phyloP scores from a whole-genome alignment of 2,797 vertebrate genomes.

The Oryzias dopingdopingensis region DNA sequence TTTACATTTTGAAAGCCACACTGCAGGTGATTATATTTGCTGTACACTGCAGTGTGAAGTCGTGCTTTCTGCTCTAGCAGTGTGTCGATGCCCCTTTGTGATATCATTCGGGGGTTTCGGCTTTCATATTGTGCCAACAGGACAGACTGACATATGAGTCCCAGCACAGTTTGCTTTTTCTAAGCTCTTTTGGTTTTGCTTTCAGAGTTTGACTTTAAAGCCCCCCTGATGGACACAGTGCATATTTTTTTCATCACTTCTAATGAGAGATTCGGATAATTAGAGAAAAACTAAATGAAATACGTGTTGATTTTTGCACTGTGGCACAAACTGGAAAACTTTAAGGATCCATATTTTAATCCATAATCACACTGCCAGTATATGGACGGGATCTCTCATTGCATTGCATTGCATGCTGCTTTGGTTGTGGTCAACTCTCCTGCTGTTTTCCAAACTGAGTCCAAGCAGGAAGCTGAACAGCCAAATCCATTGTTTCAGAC shows the following conservation, averaged over 20 bases:
- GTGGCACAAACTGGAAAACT: not conserved
- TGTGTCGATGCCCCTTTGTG: slow-evolving; percentile 30
- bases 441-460: slow-evolving; percentile 23
- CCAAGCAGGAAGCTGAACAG: slow-evolving; percentile 36
- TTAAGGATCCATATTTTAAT: slow-evolving; percentile 8
- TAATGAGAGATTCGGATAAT: slow-evolving; percentile 5
- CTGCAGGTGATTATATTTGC: slow-evolving; percentile 20
- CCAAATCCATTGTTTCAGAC: slow-evolving; percentile 52
- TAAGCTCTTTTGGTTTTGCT: slow-evolving; percentile 26
- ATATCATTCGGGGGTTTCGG: slow-evolving; percentile 32
- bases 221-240: slow-evolving; percentile 17
- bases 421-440: slow-evolving; percentile 31
- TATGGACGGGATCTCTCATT: slow-evolving; percentile 31
- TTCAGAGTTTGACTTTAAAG: slow-evolving; percentile 47
- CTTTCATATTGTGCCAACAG: slow-evolving; percentile 33
- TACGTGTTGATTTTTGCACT: slow-evolving; percentile 1
- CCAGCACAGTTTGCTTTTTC: slow-evolving; percentile 26
- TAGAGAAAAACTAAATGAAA: slow-evolving; percentile 17
- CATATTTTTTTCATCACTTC: slow-evolving; percentile 33
- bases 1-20: slow-evolving; percentile 8
- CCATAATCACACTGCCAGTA: slow-evolving; percentile 7
- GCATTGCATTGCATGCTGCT: slow-evolving; percentile 24
- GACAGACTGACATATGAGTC: slow-evolving; percentile 33
- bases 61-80: slow-evolving; percentile 32
- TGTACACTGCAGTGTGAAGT: slow-evolving; percentile 23